Evolutionary conservation across 2,888 invertebrate genomes (phyloP).

Genomic region (Allolobophora icterica): DNA sequence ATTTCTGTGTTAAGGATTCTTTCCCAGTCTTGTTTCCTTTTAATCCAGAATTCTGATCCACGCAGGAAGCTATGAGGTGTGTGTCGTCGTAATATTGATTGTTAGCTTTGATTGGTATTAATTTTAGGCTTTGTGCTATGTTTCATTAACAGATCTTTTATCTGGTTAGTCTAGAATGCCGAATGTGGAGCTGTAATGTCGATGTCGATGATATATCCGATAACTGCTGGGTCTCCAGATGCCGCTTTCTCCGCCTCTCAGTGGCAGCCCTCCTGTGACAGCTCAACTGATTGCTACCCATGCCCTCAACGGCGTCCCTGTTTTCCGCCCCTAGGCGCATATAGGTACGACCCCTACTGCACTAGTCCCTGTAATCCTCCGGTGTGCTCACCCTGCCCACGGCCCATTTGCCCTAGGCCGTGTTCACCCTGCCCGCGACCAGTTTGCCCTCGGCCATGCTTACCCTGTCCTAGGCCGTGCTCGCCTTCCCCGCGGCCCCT

Average conservation of each 20-base stretch:
- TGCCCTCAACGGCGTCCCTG: background rate
- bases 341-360: background rate
- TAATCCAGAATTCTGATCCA: too few relatives aligned
- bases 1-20: too few relatives aligned
- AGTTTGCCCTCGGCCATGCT: too few relatives aligned
- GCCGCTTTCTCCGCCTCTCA: background rate
- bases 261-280: background rate
- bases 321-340: background rate
- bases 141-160: background rate
- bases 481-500: background rate
- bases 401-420: background rate
- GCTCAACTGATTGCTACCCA: background rate
- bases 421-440: too few relatives aligned
- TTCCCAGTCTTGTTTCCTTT: too few relatives aligned
- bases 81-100: background rate
- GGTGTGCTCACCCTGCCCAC: background rate
- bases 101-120: background rate
- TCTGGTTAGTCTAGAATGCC: slow-evolving; percentile 29
- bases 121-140: background rate
- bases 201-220: background rate
- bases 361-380: background rate
- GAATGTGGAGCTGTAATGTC: background rate
- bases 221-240: background rate
- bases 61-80: too few relatives aligned
- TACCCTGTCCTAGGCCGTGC: too few relatives aligned